Percentiles rank a stretch among this genome's conserved stretches.
Evolutionary conservation across 2,113 vertebrate species (phyloP).

Genomic region (Cranoglanis bouderius): DNA sequence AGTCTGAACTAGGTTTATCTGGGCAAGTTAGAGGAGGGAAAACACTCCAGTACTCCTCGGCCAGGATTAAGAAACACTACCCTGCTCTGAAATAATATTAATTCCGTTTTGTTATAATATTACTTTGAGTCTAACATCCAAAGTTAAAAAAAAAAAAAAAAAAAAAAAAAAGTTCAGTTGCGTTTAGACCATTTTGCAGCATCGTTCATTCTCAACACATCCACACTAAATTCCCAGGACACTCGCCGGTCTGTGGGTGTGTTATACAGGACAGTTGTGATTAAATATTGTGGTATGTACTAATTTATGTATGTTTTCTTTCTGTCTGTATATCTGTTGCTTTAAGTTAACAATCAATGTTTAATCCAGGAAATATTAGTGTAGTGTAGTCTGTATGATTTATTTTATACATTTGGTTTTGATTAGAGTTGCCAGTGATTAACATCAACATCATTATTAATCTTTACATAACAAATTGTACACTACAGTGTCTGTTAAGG

Average conservation of each 20-base stretch:
- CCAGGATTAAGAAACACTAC: background rate
- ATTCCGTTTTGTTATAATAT: background rate
- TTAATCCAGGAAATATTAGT: conserved; percentile 15
- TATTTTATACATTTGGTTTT: conserved; percentile 13
- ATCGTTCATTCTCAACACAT: background rate
- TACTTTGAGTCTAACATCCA: background rate
- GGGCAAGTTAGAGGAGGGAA: background rate
- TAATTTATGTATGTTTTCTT: conserved; percentile 19
- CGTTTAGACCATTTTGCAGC: background rate
- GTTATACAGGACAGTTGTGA: conserved; percentile 11
- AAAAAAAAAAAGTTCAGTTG: background rate
- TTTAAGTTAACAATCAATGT: conserved; percentile 41
- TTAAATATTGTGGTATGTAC: conserved; percentile 12
- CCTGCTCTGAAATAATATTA: background rate
- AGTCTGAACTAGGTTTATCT: background rate
- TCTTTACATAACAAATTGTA: conserved; percentile 5
- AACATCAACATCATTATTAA: background rate
- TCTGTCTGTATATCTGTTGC: conserved; percentile 1
- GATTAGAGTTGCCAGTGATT: background rate
- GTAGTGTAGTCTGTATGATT: background rate
- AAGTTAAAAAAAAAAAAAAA: background rate
- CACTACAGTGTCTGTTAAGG: conserved; percentile 24
- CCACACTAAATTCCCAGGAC: background rate
- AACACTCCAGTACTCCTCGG: background rate
- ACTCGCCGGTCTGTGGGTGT: background rate